Evolutionary conservation across 2,113 vertebrate species (phyloP).

Genomic region (Petaurus breviceps): DNA sequence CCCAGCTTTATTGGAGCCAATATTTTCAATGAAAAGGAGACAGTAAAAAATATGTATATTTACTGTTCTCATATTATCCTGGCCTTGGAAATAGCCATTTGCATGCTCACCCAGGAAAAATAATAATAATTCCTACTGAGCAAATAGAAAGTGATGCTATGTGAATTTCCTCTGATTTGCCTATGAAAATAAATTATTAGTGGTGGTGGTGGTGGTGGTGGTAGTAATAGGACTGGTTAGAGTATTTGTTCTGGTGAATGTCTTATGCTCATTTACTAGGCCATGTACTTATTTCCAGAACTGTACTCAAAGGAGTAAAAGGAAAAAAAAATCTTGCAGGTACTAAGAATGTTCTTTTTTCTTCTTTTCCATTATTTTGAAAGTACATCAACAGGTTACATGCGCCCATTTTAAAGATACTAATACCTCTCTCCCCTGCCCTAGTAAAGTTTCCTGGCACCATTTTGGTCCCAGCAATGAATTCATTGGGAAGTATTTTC

Average conservation of each 20-base stretch:
- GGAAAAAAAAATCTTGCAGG: slow-evolving; percentile 74
- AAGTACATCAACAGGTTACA: slow-evolving; percentile 27
- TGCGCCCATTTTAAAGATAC: slow-evolving; percentile 16
- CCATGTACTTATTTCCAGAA: slow-evolving; percentile 65
- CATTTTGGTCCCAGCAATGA: neutral
- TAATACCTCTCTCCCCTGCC: neutral
- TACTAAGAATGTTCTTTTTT: slow-evolving; percentile 74
- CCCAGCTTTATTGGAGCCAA: neutral
- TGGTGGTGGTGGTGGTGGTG: too few relatives aligned
- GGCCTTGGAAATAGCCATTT: slow-evolving; percentile 34
- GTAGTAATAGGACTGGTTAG: neutral
- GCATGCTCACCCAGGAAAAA: neutral
- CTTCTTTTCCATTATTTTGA: slow-evolving; percentile 70
- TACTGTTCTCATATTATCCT: neutral
- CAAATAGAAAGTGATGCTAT: slow-evolving; percentile 15
- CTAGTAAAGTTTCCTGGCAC: neutral
- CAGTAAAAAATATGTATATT: slow-evolving; percentile 8
- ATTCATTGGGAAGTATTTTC: neutral
- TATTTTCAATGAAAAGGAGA: slow-evolving; percentile 24
- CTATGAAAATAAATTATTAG: neutral
- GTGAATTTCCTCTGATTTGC: slow-evolving; percentile 48
- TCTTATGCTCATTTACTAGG: slow-evolving; percentile 54
- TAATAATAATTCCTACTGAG: slow-evolving; percentile 36
- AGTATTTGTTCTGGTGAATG: neutral
- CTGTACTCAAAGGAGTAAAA: slow-evolving; percentile 60